Base-by-base conservation (phyloP, 2,888 invertebrate genomes). In the Lissonota sp. region DNA sequence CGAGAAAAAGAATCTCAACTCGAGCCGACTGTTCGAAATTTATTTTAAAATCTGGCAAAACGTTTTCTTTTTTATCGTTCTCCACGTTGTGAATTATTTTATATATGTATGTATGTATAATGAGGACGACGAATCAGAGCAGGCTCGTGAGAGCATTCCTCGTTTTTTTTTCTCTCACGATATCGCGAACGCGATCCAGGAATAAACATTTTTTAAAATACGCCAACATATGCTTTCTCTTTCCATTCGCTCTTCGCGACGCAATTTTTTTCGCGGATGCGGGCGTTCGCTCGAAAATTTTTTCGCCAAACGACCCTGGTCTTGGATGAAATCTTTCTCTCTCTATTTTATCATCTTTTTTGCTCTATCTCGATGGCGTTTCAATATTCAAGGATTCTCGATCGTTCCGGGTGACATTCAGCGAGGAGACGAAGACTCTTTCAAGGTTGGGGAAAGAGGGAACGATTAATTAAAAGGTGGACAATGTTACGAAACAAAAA, bases 201-300 rank as follows among this genome's bases (percentile, higher is more conserved):
- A 84, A 84, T 84, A 84, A 78, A 26, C n/a, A 79, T 79, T 69
- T 72, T 58, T 46, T 70, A 62, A 66, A 67, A 70, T 74, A 58
- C 63, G 64, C 58, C 40, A 44, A 75, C 62, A 74, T 78, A 46
- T 74, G 14, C 16, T 53, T 67, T 53, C 37, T 12, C 37, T 39
- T 57, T 16, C 71, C 49, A 58, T 46, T 37, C 63, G 40, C 49
- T 49, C n/a, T 12, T 40, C 26, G 44, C 26, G 8, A 14, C 6
- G 0, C 58, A 37, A 16, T n/a, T 51, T 42, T 8, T 12, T 55
- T 67, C 55, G 12, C 51, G 42, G 40, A 72, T 72, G 62, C 60
- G 62, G 26, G 7, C 39, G 4, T 8, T 6, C 12, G 4, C 26
- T 39, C 14, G 16, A 53, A 5, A 53, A 67, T 67, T 58, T 70